Base-by-base conservation (phyloP, 2,888 invertebrate genomes). In the Orthosia cruda region DNA sequence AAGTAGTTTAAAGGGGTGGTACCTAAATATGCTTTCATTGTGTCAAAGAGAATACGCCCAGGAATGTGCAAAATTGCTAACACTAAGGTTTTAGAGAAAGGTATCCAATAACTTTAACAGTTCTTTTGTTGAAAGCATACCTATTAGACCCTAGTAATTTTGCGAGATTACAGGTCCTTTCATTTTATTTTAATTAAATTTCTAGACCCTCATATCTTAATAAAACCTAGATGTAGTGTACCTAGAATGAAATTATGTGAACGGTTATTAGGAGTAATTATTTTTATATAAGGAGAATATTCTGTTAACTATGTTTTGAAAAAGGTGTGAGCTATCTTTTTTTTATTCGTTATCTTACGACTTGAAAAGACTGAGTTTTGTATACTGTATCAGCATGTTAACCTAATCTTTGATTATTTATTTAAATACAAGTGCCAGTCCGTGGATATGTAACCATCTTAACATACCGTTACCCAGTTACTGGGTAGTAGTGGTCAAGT, bases 181-280 rank as follows among this genome's bases (percentile, higher is more conserved):
- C 12, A 63, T 66, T 81, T 66, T 81, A 63, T 66, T 81, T 70
- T 80, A 80, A 81, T 80, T 76, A 76, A 81, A 63, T 55, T 58
- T 52, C 62, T 71, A 70, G 54, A 64, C 58, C 76, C 54, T 63
- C 65, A 58, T 70, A 75, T 62, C 55, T 69, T 49, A 52, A 5
- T 23, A 70, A 26, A 32, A 40, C 32, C 55, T 65, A 61, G 26
- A 70, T 63, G 13, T 23, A 45, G 45, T 52, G 58, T 65, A 40
- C 23, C 50, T 55, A 81, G 54, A 62, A 58, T 66, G 50, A 63
- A 63, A 74, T 74, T 47, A 80, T 32, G 7, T 54, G 15, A 49
- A 20, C 69, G 26, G 52, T 13, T 20, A 50, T 52, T 68, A 23
- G 0, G 13, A 52, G 9, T 18, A n/a, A 58, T 26, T 59, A 57